Evolutionary conservation across 2,113 vertebrate species (phyloP).

Genomic region (Pyxicephalus adspersus): DNA sequence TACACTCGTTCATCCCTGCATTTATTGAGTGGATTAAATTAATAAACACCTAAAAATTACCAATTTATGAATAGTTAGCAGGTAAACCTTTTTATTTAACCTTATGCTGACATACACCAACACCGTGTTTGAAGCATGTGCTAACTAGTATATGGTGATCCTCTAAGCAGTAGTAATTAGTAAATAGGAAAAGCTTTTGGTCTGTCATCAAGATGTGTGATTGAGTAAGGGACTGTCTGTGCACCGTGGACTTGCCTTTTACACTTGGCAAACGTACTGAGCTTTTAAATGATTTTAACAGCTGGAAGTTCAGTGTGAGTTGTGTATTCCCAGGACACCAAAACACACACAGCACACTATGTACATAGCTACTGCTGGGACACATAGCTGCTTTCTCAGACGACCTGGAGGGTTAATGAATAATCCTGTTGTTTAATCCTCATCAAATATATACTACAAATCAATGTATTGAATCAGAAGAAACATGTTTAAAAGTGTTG

Average conservation of each 20-base stretch:
- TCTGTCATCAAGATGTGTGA: constrained; percentile 17
- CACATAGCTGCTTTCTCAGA: background rate
- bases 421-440: background rate
- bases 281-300: constrained; percentile 39
- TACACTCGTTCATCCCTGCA: too few species aligned
- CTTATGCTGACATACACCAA: too few species aligned
- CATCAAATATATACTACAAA: too few species aligned
- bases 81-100: too few species aligned
- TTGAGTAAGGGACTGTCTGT: background rate
- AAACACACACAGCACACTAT: background rate
- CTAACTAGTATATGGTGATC: too few species aligned
- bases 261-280: constrained; percentile 22
- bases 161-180: constrained; percentile 7
- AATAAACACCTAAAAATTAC: too few species aligned
- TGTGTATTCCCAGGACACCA: background rate
- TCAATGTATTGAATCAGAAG: too few species aligned
- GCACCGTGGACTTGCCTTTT: constrained; percentile 18
- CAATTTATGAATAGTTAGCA: too few species aligned
- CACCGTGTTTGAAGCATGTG: too few species aligned
- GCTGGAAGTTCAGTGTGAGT: constrained; percentile 3
- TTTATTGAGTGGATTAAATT: too few species aligned
- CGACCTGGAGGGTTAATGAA: background rate
- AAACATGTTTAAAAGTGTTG: too few species aligned
- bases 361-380: background rate
- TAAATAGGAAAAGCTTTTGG: background rate